phyloP scores from a whole-genome alignment of 2,888 invertebrate species.

The Drosophila stalkeri region DNA sequence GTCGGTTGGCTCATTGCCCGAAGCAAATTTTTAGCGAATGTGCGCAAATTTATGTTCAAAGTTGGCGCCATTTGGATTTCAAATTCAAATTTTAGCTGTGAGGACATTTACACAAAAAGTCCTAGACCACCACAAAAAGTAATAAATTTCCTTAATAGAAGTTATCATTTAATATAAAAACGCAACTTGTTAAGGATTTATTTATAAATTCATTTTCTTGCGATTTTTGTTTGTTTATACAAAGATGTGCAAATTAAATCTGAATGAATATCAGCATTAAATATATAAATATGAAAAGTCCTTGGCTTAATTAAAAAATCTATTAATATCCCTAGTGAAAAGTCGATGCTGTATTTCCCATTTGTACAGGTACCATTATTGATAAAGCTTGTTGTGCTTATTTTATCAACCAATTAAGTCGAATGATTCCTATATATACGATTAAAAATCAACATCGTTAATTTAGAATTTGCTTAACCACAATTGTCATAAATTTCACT shows the following conservation, averaged over 20 bases:
- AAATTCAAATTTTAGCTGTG: too few species aligned
- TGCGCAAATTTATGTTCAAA: not conserved
- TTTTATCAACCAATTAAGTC: not conserved
- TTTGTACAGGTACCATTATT: too few species aligned
- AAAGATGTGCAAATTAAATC: not conserved
- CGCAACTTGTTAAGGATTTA: not conserved
- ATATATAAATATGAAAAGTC: not conserved
- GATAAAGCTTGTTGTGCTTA: not conserved
- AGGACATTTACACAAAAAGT: not conserved
- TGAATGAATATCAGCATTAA: not conserved
- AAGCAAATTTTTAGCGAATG: not conserved
- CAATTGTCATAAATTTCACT: constrained; percentile 1
- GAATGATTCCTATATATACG: not conserved
- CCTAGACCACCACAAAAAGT: too few species aligned
- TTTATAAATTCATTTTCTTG: not conserved
- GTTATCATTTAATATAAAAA: not conserved
- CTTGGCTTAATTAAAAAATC: not conserved
- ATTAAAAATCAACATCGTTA: not conserved
- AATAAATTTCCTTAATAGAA: not conserved
- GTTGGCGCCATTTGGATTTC: not conserved
- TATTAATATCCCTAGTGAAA: not conserved
- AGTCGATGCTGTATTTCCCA: not conserved
- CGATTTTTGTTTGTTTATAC: not conserved
- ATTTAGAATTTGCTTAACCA: not conserved
- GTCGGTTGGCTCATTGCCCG: not conserved